Evolutionary conservation across 2,888 invertebrate genomes (phyloP).

Genomic region (Acrobasis repandana): DNA sequence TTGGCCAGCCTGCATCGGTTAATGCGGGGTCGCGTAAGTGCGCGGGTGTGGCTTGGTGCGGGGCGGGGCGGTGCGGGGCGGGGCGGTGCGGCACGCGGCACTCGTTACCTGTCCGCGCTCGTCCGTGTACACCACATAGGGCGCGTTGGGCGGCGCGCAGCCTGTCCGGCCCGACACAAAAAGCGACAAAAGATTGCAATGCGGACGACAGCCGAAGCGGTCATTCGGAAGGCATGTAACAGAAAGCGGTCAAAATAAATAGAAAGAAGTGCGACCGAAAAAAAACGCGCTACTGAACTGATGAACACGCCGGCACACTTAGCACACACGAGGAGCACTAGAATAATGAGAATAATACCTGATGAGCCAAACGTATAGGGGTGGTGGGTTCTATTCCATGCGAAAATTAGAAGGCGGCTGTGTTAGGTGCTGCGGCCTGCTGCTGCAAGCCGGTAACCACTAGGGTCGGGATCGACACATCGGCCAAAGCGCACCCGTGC

Average conservation of each 20-base stretch:
- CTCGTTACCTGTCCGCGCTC: constrained; percentile 96
- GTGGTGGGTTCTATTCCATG: constrained; percentile 82
- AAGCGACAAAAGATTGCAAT: constrained; percentile 79
- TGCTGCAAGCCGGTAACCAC: constrained; percentile 76
- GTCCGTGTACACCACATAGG: constrained; percentile 97
- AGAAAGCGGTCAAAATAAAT: constrained; percentile 82
- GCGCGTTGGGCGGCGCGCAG: constrained; percentile 94
- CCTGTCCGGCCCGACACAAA: constrained; percentile 76
- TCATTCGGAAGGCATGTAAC: constrained; percentile 83
- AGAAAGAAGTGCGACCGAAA: constrained; percentile 72
- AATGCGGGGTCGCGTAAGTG: constrained; percentile 26
- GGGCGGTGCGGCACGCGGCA: constrained; percentile 58
- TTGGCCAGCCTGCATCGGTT: constrained; percentile 2
- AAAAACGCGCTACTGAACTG: constrained; percentile 64
- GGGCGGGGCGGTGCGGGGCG: constrained; percentile 16
- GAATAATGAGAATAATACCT: constrained; percentile 80
- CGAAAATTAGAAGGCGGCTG: constrained; percentile 81
- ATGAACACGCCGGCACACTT: constrained; percentile 73
- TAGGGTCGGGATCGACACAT: constrained; percentile 74
- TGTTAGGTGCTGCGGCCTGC: constrained; percentile 79
- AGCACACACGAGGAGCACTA: constrained; percentile 79
- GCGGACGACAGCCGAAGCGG: constrained; percentile 80
- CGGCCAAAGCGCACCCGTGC: constrained; percentile 80
- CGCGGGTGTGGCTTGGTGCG: constrained; percentile 28
- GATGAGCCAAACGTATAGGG: constrained; percentile 82